Conservation (phyloP, 2,113 vertebrate genomes). For the Hiodon alosoides region DNA sequence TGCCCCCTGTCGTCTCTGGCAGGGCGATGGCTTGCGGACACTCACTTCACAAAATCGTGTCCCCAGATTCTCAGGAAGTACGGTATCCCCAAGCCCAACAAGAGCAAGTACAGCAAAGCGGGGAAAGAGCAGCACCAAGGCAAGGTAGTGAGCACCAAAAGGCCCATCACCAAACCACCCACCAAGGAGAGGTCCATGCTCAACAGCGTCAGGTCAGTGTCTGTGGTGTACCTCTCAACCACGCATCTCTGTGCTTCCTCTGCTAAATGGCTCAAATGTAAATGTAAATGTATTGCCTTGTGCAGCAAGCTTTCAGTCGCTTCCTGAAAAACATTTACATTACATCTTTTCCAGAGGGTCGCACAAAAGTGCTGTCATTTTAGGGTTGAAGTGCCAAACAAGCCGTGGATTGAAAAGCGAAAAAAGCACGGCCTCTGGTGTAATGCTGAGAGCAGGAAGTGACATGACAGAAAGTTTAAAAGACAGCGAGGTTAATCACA, state of each 20-base stretch:
- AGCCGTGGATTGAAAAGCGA: too few species aligned
- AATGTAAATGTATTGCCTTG: background rate
- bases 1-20: background rate
- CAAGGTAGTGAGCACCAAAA: constrained; percentile 95
- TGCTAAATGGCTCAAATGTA: too few species aligned
- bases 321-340: too few species aligned
- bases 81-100: constrained; percentile 83
- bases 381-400: background rate
- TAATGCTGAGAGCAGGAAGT: too few species aligned
- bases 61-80: constrained; percentile 89
- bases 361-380: too few species aligned
- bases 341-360: too few species aligned
- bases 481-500: too few species aligned
- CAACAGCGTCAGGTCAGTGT: constrained; percentile 81
- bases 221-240: background rate
- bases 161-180: constrained; percentile 82
- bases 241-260: background rate
- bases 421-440: too few species aligned
- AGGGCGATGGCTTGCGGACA: too few species aligned
- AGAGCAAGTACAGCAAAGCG: constrained; percentile 88
- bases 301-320: background rate
- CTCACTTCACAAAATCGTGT: background rate
- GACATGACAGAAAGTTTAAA: too few species aligned
- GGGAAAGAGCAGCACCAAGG: constrained; percentile 93
- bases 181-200: constrained; percentile 88